Evolutionary conservation across 2,888 invertebrate species (phyloP), one percentile per base, ranked within the genome.

Genomic region (Melinopterus prodromus): DNA sequence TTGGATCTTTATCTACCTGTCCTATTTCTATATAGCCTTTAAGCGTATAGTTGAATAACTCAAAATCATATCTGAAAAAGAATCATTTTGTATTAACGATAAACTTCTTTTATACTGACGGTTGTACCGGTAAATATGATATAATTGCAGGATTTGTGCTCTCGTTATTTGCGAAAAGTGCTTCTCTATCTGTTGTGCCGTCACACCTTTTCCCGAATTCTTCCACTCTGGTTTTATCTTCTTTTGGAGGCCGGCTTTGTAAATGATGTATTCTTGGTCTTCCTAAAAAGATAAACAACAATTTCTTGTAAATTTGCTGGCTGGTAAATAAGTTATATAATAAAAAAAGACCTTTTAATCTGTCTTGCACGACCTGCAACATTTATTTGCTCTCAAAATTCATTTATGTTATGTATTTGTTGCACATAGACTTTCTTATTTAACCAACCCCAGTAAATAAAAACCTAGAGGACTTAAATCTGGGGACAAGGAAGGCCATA

Each of bases 1-100:
- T 86, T 35, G 89, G 89, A 83, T 89, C 89, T 74, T 87, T 86
- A 80, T 89, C 89, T 75, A 88, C 87, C 82, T 87, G 89, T 35
- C 91, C 92, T 84, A 93, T 90, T 84, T 93, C 92, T 85, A 94
- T 90, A 88, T 94, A 95, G 83, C 92, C 93, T 84, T 93, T 92
- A 86, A 95, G 91, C 81, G 94, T 94, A 88, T 97, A 98, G 87
- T 95, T 95, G 90, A 98, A 98, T 82, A 98, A 91, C 87, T 94
- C 93, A 89, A 97, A 97, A 89, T 98, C 98, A 87, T 95, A 93
- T 88, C 96, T 96, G 91, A 38, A 91, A 92, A 83, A 84, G 83
- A 77, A 81, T 83, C 85, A 83, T 84, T 77, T 36, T 16, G 79
- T 75, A 69, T 16, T 12, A 26, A 26, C 26, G 26, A 3, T 26